Evolutionary conservation across 92 coral and sea anemone genomes (phyloP).

Genomic region (Zoanthus sociatus): DNA sequence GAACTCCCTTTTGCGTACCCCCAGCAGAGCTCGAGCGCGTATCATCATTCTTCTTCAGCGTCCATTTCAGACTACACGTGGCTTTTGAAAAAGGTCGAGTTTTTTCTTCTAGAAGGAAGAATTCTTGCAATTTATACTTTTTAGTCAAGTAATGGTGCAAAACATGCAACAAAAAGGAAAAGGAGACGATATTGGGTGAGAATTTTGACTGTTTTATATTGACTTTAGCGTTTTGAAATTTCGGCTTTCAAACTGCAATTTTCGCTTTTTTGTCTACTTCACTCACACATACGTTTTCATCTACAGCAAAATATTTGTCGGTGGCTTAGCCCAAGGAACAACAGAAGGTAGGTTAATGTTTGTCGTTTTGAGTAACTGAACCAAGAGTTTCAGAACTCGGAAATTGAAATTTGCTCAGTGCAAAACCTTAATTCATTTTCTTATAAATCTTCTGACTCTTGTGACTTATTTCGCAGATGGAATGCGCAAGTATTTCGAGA

Average conservation of each 20-base stretch:
- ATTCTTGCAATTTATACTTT: background rate
- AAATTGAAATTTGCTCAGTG: background rate
- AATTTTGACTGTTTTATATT: background rate
- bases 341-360: constrained; percentile 67
- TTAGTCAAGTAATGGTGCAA: constrained; percentile 17
- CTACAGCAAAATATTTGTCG: constrained; percentile 93
- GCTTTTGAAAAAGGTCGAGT: background rate
- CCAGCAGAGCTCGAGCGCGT: constrained; percentile 36
- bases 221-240: background rate
- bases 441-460: background rate
- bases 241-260: background rate
- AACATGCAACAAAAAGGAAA: constrained; percentile 64
- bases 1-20: background rate
- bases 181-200: constrained; percentile 97
- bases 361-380: background rate
- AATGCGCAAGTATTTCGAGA: constrained; percentile 83
- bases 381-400: background rate
- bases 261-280: background rate
- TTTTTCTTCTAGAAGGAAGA: background rate
- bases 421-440: too few relatives aligned
- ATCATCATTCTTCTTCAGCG: background rate
- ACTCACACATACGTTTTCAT: background rate
- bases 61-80: constrained; percentile 1
- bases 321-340: constrained; percentile 85
- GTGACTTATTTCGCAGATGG: constrained; percentile 77